These are phyloP conservation scores for Atethmia centrago DNA, from an alignment of 2,888 invertebrate species.

Conservation along the genomic window DNA sequence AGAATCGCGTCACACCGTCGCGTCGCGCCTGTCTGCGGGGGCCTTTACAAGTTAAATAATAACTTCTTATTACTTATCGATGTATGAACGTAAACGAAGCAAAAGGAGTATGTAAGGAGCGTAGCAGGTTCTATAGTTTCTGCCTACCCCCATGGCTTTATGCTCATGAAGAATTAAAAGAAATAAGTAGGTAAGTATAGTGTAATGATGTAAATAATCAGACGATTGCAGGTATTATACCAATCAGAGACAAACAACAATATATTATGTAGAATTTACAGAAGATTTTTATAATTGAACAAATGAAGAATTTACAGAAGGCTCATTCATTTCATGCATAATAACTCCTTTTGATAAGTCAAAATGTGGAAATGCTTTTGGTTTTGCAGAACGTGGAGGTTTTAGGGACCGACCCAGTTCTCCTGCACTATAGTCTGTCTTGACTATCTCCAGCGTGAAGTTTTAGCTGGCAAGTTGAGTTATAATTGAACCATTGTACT, in stretches of 20 bases:
- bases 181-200: background rate
- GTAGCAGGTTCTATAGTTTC: too few species aligned
- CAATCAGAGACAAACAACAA: background rate
- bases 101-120: too few species aligned
- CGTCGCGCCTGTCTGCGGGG: too few species aligned
- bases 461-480: background rate
- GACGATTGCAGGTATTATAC: conserved; percentile 7
- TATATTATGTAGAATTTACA: background rate
- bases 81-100: too few species aligned
- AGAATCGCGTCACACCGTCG: too few species aligned
- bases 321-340: background rate
- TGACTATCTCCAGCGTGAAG: background rate
- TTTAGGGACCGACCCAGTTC: background rate
- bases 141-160: too few species aligned
- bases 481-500: background rate
- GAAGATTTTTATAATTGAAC: too few species aligned
- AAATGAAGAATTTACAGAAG: background rate
- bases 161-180: conserved; percentile 6
- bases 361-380: background rate
- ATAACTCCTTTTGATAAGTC: background rate
- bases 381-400: background rate
- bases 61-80: conserved; percentile 1
- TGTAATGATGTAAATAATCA: conserved; percentile 1
- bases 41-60: conserved; percentile 9
- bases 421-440: background rate